phyloP scores from a whole-genome alignment of 2,888 invertebrate genomes.

The Electrophaes corylata region DNA sequence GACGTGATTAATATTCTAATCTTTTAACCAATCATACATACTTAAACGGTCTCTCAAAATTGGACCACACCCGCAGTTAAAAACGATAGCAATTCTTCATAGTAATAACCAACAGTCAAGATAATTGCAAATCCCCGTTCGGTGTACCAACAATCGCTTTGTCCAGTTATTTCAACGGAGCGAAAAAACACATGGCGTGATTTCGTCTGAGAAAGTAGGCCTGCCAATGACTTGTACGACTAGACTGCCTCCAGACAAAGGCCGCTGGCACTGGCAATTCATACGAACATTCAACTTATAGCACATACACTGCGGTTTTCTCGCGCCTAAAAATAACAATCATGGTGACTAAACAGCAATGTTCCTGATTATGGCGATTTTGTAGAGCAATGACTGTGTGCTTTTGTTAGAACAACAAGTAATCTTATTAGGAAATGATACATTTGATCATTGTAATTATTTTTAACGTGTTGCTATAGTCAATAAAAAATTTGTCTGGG shows the following conservation, averaged over 20 bases:
- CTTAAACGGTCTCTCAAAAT: slow-evolving; percentile 3
- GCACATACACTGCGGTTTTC: slow-evolving; percentile 42
- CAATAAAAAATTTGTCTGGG: not conserved
- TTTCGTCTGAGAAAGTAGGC: slow-evolving; percentile 73
- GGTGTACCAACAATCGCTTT: slow-evolving; percentile 63
- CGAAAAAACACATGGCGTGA: slow-evolving; percentile 64
- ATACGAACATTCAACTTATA: slow-evolving; percentile 3
- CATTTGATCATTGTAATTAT: slow-evolving; percentile 29
- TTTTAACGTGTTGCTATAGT: slow-evolving; percentile 14
- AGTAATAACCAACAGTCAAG: slow-evolving; percentile 55
- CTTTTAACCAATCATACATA: not conserved
- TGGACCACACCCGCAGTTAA: slow-evolving; percentile 44
- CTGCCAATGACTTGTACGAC: slow-evolving; percentile 69
- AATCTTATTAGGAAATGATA: slow-evolving; percentile 26
- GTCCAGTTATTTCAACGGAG: slow-evolving; percentile 67
- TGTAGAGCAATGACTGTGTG: slow-evolving; percentile 18
- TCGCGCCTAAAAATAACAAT: not conserved
- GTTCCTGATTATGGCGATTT: slow-evolving; percentile 4
- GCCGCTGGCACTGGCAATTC: slow-evolving; percentile 30
- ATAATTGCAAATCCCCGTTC: slow-evolving; percentile 65
- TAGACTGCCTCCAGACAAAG: slow-evolving; percentile 74
- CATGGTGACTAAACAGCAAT: slow-evolving; percentile 5
- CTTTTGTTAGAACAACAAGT: slow-evolving; percentile 30
- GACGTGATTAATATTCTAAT: not conserved
- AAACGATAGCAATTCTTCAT: slow-evolving; percentile 44